Percentiles rank a stretch among this genome's conserved stretches.
Evolutionary conservation across 2,797 vertebrate species (phyloP).

Genomic region (Lepidocolaptes lacrymiger): DNA sequence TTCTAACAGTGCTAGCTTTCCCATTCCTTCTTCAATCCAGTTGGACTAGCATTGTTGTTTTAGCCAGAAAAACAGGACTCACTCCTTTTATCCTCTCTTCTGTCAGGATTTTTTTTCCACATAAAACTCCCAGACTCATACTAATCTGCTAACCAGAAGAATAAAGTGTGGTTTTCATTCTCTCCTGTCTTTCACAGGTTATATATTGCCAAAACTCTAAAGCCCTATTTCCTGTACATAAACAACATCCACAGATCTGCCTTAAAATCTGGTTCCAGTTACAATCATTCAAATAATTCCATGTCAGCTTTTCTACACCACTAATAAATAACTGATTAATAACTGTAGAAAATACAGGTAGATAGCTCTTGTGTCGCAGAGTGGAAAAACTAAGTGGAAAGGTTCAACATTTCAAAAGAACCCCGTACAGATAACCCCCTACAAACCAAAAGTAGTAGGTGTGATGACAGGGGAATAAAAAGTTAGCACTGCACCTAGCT

Average conservation of each 20-base stretch:
- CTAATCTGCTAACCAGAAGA: neutral
- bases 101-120: neutral
- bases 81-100: neutral
- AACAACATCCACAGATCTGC: neutral
- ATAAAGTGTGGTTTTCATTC: neutral
- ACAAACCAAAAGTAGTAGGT: neutral
- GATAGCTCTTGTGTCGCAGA: neutral
- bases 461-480: neutral
- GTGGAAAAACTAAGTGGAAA: neutral
- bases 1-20: neutral
- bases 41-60: neutral
- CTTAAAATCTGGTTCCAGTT: neutral
- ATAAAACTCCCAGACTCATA: neutral
- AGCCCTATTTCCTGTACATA: neutral
- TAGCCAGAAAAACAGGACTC: neutral
- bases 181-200: neutral
- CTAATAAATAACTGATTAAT: neutral
- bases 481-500: slow-evolving; percentile 1
- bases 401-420: neutral
- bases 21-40: neutral
- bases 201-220: neutral
- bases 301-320: neutral
- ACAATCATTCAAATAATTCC: neutral
- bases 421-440: neutral
- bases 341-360: slow-evolving; percentile 33